These are phyloP conservation scores for Nicator chloris DNA, from an alignment of 2,113 vertebrate genomes.

Conservation along the genomic window DNA sequence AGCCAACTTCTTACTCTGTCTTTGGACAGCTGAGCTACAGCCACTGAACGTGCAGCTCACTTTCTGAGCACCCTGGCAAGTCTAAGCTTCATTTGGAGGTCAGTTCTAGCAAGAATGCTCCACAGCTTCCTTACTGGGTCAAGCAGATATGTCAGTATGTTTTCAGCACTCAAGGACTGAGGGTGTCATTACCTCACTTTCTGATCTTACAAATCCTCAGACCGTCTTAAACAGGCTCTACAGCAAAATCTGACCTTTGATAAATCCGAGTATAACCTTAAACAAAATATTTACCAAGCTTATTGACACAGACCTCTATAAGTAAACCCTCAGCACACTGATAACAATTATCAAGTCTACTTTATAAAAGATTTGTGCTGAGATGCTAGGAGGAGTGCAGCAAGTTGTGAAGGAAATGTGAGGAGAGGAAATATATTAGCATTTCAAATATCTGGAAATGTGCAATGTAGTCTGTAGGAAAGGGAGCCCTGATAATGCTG, in stretches of 20 bases:
- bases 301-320: neutral
- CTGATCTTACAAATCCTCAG: neutral
- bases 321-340: neutral
- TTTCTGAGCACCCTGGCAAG: neutral
- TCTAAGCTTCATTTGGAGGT: neutral
- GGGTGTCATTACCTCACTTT: neutral
- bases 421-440: neutral
- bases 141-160: neutral
- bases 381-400: neutral
- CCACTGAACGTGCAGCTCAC: neutral
- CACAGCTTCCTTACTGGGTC: neutral
- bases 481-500: neutral
- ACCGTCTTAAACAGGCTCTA: neutral
- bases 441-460: neutral
- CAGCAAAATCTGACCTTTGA: neutral
- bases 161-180: neutral
- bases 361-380: neutral
- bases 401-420: neutral
- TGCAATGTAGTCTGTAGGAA: neutral
- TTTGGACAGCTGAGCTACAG: neutral
- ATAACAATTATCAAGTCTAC: neutral
- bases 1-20: neutral
- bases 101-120: neutral
- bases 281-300: slow-evolving; percentile 22
- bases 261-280: neutral